Percentiles rank a stretch among this genome's conserved stretches.
phyloP scores from a whole-genome alignment of 2,888 invertebrate species.

The Fragum sueziense region DNA sequence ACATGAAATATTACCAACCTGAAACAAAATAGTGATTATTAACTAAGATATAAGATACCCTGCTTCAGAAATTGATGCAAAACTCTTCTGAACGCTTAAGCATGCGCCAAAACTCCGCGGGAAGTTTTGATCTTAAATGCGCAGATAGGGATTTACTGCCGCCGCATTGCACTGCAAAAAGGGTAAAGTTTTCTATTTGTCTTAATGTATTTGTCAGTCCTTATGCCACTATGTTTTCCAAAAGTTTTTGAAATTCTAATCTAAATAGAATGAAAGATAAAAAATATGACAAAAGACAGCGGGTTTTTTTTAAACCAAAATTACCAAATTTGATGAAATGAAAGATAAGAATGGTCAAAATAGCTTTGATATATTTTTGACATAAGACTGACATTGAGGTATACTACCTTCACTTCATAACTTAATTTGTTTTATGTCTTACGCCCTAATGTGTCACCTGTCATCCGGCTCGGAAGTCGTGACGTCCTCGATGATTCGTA shows the following conservation, averaged over 20 bases:
- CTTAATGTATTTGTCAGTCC: conserved; percentile 4
- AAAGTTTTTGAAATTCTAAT: neutral
- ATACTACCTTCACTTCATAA: conserved; percentile 19
- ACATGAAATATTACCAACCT: too few species aligned
- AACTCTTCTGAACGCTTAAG: conserved; percentile 7
- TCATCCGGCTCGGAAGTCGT: conserved; percentile 10
- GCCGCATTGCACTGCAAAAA: conserved; percentile 6
- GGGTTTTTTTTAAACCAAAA: neutral
- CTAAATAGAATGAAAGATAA: neutral
- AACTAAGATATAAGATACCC: too few species aligned
- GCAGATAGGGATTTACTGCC: neutral
- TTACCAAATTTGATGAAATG: neutral
- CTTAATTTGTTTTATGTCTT: conserved; percentile 21
- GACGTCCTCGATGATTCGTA: conserved; percentile 10
- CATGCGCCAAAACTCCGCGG: conserved; percentile 2
- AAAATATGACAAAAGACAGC: neutral
- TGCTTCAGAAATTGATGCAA: neutral
- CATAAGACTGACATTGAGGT: conserved; percentile 17
- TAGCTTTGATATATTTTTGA: neutral
- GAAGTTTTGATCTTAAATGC: neutral
- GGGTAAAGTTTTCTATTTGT: neutral
- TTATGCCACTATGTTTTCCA: neutral
- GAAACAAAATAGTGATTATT: too few species aligned
- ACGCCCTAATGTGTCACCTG: conserved; percentile 22
- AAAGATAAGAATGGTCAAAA: neutral